Evolutionary conservation across 2,113 vertebrate genomes (phyloP).

Genomic region (Peromyscus maniculatus): DNA sequence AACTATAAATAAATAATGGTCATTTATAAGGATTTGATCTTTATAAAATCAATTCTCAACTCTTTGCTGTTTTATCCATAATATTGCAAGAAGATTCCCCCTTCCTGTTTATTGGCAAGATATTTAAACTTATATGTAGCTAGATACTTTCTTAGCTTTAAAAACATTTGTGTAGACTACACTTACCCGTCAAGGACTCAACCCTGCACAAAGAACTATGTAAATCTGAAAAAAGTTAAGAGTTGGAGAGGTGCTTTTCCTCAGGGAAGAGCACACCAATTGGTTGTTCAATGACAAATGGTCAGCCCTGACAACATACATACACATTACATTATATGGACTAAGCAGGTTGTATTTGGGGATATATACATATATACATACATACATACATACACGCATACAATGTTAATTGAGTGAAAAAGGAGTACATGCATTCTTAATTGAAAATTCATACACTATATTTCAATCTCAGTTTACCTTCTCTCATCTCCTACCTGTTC

Average conservation of each 20-base stretch:
- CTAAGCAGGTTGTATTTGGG: background rate
- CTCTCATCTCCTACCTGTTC: background rate
- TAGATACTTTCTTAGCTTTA: background rate
- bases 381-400: background rate
- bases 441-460: background rate
- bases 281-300: background rate
- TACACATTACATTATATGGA: background rate
- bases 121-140: background rate
- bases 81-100: background rate
- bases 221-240: background rate
- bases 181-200: background rate
- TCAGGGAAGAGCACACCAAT: background rate
- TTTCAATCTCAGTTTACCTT: background rate
- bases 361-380: background rate
- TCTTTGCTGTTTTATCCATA: slow-evolving; percentile 9
- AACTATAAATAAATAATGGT: background rate
- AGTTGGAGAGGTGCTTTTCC: background rate
- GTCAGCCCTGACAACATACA: background rate
- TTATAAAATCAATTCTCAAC: background rate
- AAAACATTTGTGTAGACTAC: background rate
- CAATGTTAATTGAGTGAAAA: background rate
- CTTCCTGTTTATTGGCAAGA: background rate
- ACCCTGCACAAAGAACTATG: background rate
- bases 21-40: background rate
- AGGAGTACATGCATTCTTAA: background rate